Evolutionary conservation across 1,140 invertebrate genomes (phyloP), one percentile per base, ranked within the genome.

Genomic region (Neoseiulus cucumeris): DNA sequence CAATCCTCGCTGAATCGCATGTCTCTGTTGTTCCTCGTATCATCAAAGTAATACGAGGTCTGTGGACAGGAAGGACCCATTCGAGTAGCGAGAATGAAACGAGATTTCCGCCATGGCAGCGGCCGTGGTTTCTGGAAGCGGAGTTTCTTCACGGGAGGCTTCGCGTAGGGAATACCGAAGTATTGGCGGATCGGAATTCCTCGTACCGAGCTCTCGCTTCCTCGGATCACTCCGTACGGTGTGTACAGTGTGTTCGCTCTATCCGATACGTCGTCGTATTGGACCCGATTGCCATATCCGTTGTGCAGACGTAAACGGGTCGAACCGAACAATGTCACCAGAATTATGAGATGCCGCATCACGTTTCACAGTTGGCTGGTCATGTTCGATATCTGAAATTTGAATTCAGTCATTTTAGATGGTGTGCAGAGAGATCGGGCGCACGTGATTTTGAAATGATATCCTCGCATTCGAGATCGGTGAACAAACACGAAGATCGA

Each of bases 1-100:
- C 92, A 96, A 74, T 96, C 91, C 77, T 97, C 92, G 71, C 91
- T 67, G 4, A 68, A 68, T 64, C 68, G 55, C 29, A 66, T 69
- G 6, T 69, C 17, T 45, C 70, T 70, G 39, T 64, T 69, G 45
- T 68, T 69, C 20, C 70, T 70, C 42, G 69, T 70, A 25, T 59
- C 51, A 33, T 59, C 51, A 33, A 59, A 59, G 33, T 59, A 59
- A 9, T 59, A 59, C 51, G 51, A 25, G 1, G 70, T 44, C 59
- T 71, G 71, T 29, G 67, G 66, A 47, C 71, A 71, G 9, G 68
- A 44, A 14, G 69, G 66, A 7, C 69, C 68, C 55, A 71, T 70
- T 17, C 64, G 29, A 30, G 45, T 69, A 4, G 69, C 70, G n/a
- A 69, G 64, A 42, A 65, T 65, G 42, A 55, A 44, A 22, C 65